A percentile compares a stretch with the other conserved stretches of the same genome.
phyloP scores from a whole-genome alignment of 2,888 invertebrate genomes.

The Caenorhabditis auriculariae region DNA sequence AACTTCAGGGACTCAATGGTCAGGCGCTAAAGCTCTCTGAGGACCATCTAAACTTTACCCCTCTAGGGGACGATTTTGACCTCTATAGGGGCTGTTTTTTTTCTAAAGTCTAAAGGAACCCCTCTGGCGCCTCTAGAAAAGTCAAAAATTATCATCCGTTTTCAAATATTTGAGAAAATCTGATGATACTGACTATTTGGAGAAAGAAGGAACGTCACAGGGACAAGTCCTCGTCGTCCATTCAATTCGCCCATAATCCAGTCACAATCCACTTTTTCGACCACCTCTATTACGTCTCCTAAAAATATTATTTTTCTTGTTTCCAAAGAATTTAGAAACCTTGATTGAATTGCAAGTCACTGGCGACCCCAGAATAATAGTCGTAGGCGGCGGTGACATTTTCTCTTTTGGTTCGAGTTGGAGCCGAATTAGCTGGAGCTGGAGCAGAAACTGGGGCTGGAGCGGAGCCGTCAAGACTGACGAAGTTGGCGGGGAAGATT shows the following conservation, averaged over 20 bases:
- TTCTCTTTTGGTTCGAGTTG: not conserved
- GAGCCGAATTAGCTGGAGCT: constrained; percentile 1
- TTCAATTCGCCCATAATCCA: constrained; percentile 37
- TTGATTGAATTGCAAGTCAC: constrained; percentile 29
- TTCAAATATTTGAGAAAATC: too few relatives aligned
- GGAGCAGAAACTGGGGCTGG: not conserved
- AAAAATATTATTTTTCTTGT: not conserved
- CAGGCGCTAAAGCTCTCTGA: too few relatives aligned
- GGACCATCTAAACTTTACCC: too few relatives aligned
- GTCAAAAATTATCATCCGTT: too few relatives aligned
- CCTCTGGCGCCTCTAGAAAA: too few relatives aligned
- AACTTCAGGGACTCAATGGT: too few relatives aligned
- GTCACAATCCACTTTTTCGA: constrained; percentile 38
- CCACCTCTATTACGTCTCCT: constrained; percentile 28
- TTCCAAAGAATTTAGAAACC: constrained; percentile 6
- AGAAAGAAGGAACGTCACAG: constrained; percentile 40
- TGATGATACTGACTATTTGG: constrained; percentile 7
- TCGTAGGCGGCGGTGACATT: constrained; percentile 46
- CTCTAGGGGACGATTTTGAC: too few relatives aligned
- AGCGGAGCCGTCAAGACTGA: constrained; percentile 8
- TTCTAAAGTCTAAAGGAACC: too few relatives aligned
- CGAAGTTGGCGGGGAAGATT: constrained; percentile 53
- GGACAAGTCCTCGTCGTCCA: constrained; percentile 44
- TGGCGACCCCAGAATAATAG: constrained; percentile 43
- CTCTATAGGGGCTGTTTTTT: too few relatives aligned